These are phyloP conservation scores for Muscicapa striata DNA, from an alignment of 2,797 vertebrate genomes.

Conservation along the genomic window DNA sequence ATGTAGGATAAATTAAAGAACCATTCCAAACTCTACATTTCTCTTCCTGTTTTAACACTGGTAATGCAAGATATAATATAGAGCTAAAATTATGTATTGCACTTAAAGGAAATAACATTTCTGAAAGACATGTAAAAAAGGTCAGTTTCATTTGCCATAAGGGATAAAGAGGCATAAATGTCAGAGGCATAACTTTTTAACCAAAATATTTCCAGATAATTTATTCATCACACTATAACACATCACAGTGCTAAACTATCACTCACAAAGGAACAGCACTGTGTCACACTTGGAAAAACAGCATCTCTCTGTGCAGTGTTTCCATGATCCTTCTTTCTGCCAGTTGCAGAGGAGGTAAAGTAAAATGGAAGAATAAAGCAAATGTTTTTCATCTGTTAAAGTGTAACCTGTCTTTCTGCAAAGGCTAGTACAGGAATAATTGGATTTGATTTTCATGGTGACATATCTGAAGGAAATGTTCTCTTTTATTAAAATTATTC, in stretches of 20 bases:
- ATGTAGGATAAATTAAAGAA: not conserved
- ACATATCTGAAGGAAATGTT: not conserved
- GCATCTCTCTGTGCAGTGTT: slow-evolving; percentile 13
- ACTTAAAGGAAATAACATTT: not conserved
- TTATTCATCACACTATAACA: not conserved
- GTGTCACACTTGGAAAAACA: not conserved
- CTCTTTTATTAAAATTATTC: not conserved
- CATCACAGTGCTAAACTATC: not conserved
- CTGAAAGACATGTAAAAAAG: not conserved
- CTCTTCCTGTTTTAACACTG: not conserved
- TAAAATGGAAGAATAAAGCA: not conserved
- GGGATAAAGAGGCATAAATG: not conserved
- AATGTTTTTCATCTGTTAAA: not conserved
- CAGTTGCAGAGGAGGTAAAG: not conserved
- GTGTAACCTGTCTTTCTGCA: not conserved
- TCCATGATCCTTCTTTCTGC: slow-evolving; percentile 1
- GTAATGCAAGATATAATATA: not conserved
- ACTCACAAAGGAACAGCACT: not conserved
- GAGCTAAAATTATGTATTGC: not conserved
- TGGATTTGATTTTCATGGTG: not conserved
- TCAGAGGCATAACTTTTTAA: not conserved
- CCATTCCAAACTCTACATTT: not conserved
- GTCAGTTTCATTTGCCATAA: not conserved
- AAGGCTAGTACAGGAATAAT: not conserved
- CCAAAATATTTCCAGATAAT: not conserved